phyloP scores from a whole-genome alignment of 2,797 vertebrate species.

The Megalops cyprinoides region DNA sequence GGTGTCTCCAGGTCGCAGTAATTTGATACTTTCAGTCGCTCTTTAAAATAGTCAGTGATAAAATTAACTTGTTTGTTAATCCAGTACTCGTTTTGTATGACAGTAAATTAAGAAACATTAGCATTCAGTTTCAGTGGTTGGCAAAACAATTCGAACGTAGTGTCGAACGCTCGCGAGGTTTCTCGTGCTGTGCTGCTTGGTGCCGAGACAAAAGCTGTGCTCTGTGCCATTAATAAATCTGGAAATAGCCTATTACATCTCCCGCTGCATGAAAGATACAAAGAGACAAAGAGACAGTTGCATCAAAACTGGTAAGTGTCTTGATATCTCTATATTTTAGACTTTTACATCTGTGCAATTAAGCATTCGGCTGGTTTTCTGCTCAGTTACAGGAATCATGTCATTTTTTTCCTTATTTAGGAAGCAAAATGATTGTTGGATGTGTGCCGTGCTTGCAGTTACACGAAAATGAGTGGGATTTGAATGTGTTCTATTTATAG shows the following conservation, averaged over 20 bases:
- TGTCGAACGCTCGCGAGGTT: slow-evolving; percentile 35
- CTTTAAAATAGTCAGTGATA: background rate
- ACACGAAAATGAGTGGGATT: slow-evolving; percentile 7
- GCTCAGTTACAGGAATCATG: background rate
- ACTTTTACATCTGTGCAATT: background rate
- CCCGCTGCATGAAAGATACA: background rate
- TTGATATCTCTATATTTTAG: background rate
- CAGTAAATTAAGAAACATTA: background rate
- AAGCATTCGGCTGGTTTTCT: background rate
- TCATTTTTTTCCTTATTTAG: slow-evolving; percentile 10
- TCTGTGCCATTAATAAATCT: slow-evolving; percentile 9
- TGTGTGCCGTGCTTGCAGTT: background rate
- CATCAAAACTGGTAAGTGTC: slow-evolving; percentile 26
- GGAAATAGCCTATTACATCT: slow-evolving; percentile 22
- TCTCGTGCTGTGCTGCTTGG: background rate
- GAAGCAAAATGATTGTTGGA: background rate
- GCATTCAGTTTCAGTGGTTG: background rate
- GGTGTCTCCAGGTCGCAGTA: no score
- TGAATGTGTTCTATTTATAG: slow-evolving; percentile 6
- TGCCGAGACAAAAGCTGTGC: slow-evolving; percentile 12
- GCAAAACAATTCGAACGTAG: background rate
- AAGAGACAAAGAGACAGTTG: background rate
- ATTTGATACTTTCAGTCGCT: no score
- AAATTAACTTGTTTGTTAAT: background rate
- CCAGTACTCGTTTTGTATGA: background rate